Conservation (phyloP, 1,140 invertebrate genomes). For the Cydia pomonella region DNA sequence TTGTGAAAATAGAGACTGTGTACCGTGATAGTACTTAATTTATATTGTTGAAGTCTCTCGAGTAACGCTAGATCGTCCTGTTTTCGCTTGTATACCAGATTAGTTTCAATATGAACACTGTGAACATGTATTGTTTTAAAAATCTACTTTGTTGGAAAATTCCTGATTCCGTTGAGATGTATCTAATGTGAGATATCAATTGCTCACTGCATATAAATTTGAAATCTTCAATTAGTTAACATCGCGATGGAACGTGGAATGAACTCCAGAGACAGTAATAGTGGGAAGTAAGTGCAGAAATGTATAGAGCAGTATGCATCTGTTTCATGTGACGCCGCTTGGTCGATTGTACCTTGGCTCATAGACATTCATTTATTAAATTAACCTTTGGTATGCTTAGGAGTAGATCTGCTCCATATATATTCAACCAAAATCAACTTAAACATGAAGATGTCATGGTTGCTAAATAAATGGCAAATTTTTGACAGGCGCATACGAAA, state of each 20-base stretch:
- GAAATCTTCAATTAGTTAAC: not conserved
- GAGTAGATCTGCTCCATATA: too few species aligned
- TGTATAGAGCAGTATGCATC: too few species aligned
- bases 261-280: not conserved
- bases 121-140: conserved; percentile 36
- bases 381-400: too few species aligned
- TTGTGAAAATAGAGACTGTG: conserved; percentile 57
- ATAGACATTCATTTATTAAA: too few species aligned
- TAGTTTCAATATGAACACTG: conserved; percentile 35
- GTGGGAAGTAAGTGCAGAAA: conserved; percentile 12
- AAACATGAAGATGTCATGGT: too few species aligned
- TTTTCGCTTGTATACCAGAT: conserved; percentile 34
- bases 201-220: not conserved
- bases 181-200: not conserved
- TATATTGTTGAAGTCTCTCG: conserved; percentile 40
- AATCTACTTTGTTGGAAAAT: not conserved
- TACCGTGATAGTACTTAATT: conserved; percentile 71
- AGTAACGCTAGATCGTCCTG: conserved; percentile 47
- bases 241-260: not conserved
- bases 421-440: too few species aligned
- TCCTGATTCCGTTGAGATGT: not conserved
- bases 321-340: too few species aligned
- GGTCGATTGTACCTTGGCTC: too few species aligned
- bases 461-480: too few species aligned
- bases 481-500: too few species aligned